Evolutionary conservation across 2,113 vertebrate genomes (phyloP).

Genomic region (Deroptyus accipitrinus): DNA sequence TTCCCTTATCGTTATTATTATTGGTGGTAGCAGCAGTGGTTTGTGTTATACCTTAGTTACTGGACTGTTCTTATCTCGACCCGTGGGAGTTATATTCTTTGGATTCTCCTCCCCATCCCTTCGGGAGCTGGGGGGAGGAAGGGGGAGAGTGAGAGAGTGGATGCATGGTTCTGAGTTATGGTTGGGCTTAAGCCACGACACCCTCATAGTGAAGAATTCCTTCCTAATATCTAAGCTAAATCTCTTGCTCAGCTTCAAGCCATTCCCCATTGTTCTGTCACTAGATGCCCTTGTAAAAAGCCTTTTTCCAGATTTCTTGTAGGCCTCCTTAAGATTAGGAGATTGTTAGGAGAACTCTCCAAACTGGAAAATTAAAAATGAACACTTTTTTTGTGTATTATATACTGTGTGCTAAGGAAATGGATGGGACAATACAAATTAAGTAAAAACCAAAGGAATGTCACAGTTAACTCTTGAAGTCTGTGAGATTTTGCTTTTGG

Average conservation of each 20-base stretch:
- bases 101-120: no score
- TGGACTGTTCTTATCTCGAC: no score
- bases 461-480: neutral
- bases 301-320: neutral
- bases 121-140: no score
- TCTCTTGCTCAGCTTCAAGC: neutral
- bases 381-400: neutral
- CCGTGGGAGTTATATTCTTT: no score
- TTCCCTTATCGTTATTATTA: no score
- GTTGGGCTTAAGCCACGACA: no score
- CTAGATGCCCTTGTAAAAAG: neutral
- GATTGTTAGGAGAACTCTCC: neutral
- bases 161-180: no score
- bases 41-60: no score
- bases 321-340: neutral
- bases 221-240: neutral
- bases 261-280: neutral
- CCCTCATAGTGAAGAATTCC: neutral
- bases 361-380: neutral
- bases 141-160: no score
- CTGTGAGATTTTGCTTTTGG: neutral
- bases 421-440: neutral
- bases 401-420: neutral
- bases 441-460: neutral
- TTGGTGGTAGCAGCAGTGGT: no score